phyloP scores from a whole-genome alignment of 2,888 invertebrate genomes.

The Anticlea derivata region DNA sequence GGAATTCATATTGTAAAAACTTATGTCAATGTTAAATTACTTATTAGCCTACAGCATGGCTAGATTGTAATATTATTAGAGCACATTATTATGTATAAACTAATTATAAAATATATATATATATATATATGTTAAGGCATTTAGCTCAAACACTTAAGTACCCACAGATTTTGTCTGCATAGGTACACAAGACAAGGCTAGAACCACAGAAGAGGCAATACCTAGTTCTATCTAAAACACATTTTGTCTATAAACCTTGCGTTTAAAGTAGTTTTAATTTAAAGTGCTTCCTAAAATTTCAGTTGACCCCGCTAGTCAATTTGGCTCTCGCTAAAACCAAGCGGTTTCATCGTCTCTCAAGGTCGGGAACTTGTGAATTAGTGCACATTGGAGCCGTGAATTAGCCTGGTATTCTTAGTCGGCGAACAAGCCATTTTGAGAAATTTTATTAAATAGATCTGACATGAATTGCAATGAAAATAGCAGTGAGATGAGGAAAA shows the following conservation, averaged over 20 bases:
- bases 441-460: no score
- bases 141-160: neutral
- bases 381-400: conserved; percentile 37
- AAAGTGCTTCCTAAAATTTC: conserved; percentile 38
- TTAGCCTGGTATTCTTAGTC: no score
- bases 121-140: no score
- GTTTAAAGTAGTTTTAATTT: conserved; percentile 30
- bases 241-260: conserved; percentile 24
- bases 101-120: no score
- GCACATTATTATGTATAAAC: no score
- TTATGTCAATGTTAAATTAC: no score
- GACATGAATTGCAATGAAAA: no score
- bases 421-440: no score
- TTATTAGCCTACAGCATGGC: no score
- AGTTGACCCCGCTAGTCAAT: conserved; percentile 55
- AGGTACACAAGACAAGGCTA: conserved; percentile 19
- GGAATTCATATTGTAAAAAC: neutral
- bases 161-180: neutral
- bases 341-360: conserved; percentile 49
- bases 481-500: no score
- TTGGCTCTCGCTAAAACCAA: conserved; percentile 57
- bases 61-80: no score
- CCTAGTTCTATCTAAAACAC: conserved; percentile 1
- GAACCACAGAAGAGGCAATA: neutral
- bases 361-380: conserved; percentile 63